Base-by-base conservation (phyloP, 2,113 vertebrate species). In the Archilochus colubris region DNA sequence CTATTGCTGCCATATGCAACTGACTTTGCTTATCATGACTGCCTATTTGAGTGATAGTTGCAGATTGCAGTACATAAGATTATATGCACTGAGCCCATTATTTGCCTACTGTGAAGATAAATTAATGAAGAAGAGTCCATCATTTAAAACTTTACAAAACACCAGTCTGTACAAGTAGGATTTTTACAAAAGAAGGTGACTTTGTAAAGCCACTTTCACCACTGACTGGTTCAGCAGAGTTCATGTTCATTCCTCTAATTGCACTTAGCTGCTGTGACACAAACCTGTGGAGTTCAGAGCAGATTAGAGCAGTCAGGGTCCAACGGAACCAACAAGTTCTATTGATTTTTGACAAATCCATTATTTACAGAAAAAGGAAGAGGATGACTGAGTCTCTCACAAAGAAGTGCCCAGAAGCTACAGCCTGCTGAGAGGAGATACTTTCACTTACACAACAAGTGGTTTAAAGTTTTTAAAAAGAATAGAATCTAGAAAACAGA, bases 281-380 rank as follows among this genome's bases (percentile, higher is more conserved):
- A 0, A 70, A 76, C 61, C 19, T 23, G 22, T 10, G 30, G 61
- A 46, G 44, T 63, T 15, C 57, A 79, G 33, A 78, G 33, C 21
- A 89, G 22, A 82, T 76, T 72, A 78, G 22, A 92, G 69, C n/a
- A 11, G 5, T 87, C 40, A 66, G 64, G 57, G 57, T 73, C 77
- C 48, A n/a, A 50, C 6, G 38, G 78, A 95, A 95, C 68, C 8
- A 91, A 88, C 96, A 79, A 25, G 5, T 55, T 82, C 17, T 88
- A 93, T 86, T 89, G 44, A 74, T 89, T 82, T 96, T 61, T 61
- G 24, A 21, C 48, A 94, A 74, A 95, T 54, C 40, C 33, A 46
- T 28, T 89, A 67, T 91, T 94, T 90, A 87, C 63, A 87, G 85
- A 82, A 93, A 85, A 94, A 88, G 25, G 22, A 73, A 21, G 72